Conservation (phyloP, 1,140 invertebrate genomes). For the Drosophila quadrilineata region DNA sequence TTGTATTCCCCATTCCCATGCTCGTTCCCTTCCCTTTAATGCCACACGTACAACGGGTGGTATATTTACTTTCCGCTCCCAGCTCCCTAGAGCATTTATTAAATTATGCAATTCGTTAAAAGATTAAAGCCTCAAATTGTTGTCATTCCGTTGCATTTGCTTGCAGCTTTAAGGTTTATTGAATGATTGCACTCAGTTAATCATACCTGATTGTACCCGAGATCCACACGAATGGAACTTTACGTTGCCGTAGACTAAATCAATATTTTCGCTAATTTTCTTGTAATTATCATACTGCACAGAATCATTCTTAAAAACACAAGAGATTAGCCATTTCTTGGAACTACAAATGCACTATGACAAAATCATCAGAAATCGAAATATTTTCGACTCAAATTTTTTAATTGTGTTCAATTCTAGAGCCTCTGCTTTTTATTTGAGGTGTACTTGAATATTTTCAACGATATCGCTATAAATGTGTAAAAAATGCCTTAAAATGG, state of each 20-base stretch:
- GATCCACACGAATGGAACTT: constrained; percentile 10
- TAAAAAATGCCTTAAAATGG: too few relatives aligned
- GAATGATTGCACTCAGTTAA: constrained; percentile 61
- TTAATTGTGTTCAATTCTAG: too few relatives aligned
- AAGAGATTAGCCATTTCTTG: neutral
- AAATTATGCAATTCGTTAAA: constrained; percentile 75
- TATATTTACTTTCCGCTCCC: neutral
- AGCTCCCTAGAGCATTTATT: constrained; percentile 48
- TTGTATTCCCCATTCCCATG: constrained; percentile 29
- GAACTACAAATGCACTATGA: too few relatives aligned
- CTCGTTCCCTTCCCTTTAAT: too few relatives aligned
- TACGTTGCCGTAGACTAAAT: neutral
- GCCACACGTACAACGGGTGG: too few relatives aligned
- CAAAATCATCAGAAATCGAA: too few relatives aligned
- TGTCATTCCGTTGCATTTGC: constrained; percentile 41
- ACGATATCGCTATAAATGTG: too few relatives aligned
- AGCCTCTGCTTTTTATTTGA: too few relatives aligned
- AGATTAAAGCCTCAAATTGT: constrained; percentile 54
- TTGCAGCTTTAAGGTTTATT: constrained; percentile 49
- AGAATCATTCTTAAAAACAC: too few relatives aligned
- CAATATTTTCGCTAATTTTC: neutral
- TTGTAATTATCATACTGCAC: too few relatives aligned
- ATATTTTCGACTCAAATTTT: too few relatives aligned
- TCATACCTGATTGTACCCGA: constrained; percentile 14
- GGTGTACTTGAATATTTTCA: too few relatives aligned